Conservation (phyloP, 2,888 invertebrate genomes). For the Drosophila hamatofila region DNA sequence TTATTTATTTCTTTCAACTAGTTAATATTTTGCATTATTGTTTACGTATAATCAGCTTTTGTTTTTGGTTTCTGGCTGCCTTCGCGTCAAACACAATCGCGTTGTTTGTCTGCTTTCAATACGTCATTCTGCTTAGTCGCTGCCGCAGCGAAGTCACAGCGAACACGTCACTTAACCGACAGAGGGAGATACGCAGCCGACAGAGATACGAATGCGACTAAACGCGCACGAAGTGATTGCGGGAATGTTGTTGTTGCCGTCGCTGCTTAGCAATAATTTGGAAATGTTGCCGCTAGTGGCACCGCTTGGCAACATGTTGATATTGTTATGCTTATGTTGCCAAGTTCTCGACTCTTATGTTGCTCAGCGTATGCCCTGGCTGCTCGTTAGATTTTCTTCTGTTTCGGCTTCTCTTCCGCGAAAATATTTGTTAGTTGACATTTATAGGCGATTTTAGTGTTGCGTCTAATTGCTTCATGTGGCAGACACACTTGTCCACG, state of each 20-base stretch:
- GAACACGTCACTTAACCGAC: constrained; percentile 73
- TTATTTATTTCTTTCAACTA: constrained; percentile 15
- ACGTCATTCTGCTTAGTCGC: constrained; percentile 50
- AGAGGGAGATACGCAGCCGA: constrained; percentile 74
- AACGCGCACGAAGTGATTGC: constrained; percentile 38
- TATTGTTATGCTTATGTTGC: constrained; percentile 39
- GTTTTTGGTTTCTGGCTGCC: background rate
- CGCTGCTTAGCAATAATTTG: constrained; percentile 35
- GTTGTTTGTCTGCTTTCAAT: constrained; percentile 25
- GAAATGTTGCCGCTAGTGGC: constrained; percentile 41
- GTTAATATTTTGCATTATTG: constrained; percentile 24
- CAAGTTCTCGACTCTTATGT: constrained; percentile 32
- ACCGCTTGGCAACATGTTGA: constrained; percentile 48
- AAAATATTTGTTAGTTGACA: constrained; percentile 64
- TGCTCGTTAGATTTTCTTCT: constrained; percentile 41
- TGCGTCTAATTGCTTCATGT: constrained; percentile 65
- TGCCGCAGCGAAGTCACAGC: constrained; percentile 27
- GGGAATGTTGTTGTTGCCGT: constrained; percentile 38
- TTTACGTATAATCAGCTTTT: constrained; percentile 16
- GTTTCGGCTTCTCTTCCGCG: constrained; percentile 53
- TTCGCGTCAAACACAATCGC: background rate
- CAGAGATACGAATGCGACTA: constrained; percentile 69
- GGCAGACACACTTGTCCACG: constrained; percentile 38
- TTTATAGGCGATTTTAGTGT: constrained; percentile 68
- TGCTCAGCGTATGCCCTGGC: constrained; percentile 44